These are phyloP conservation scores for Rousettus leschenaultii DNA, from an alignment of 2,113 vertebrate species.

Conservation along the genomic window DNA sequence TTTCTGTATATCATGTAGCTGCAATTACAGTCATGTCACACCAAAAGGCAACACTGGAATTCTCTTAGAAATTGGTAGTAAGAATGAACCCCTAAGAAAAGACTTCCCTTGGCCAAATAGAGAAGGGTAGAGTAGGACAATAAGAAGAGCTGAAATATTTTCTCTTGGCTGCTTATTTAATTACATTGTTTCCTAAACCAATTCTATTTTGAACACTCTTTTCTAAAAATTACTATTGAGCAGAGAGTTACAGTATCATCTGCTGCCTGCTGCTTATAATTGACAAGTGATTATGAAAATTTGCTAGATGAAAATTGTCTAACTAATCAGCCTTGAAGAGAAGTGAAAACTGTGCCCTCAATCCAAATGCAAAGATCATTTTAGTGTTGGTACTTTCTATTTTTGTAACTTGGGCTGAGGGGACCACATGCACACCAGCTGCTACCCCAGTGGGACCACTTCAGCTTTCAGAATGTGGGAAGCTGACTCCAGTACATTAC, in stretches of 20 bases:
- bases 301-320: conserved; percentile 35
- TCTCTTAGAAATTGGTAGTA: neutral
- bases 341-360: neutral
- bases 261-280: conserved; percentile 49
- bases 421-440: neutral
- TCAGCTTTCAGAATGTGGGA: neutral
- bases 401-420: neutral
- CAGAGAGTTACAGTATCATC: neutral
- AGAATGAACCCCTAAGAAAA: neutral
- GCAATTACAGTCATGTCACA: neutral
- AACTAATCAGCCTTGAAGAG: conserved; percentile 49
- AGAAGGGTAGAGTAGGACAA: neutral
- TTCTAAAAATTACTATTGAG: conserved; percentile 27
- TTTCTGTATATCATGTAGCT: neutral
- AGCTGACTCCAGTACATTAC: neutral
- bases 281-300: conserved; percentile 49
- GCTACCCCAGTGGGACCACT: neutral
- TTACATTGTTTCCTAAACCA: conserved; percentile 52
- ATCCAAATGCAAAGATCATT: neutral
- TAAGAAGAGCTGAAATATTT: neutral
- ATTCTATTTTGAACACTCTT: conserved; percentile 18
- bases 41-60: neutral
- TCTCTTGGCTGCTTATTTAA: conserved; percentile 34
- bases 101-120: neutral
- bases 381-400: neutral